Evolutionary conservation across 2,888 invertebrate species (phyloP), one percentile per base, ranked within the genome.

Genomic region (Melanotus villosus): DNA sequence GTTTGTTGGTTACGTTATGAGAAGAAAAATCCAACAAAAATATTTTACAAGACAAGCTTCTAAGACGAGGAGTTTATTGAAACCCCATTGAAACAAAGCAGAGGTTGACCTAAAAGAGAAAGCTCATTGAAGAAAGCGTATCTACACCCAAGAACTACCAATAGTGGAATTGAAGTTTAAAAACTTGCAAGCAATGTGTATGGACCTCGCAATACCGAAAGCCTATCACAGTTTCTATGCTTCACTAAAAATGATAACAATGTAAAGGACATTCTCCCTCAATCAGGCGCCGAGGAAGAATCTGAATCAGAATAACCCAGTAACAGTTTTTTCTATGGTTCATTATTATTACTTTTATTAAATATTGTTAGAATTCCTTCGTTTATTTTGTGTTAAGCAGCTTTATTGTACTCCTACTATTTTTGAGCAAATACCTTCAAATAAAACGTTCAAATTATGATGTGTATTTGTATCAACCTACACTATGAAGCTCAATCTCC

Each of bases 181-280:
- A 18, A 18, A 16, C 2, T 43, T 43, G 10, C 14, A 14, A 16
- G 64, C 34, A 45, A 62, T 65, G 60, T 65, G 66, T 38, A 62
- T 56, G 41, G 66, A 73, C 19, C 45, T 65, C 34, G 71, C 74
- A 32, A 74, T 75, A 59, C 66, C 72, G 26, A 65, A 65, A 70
- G 71, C 65, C 0, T 67, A 73, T 65, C 72, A 68, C 59, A 32
- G 32, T 38, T 73, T 71, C 58, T 73, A 73, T 38, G 0, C 26
- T 10, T 50, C 65, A 19, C 41, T 73, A 26, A 71, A 70, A 68
- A 34, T 2, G 6, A 2, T n/a, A n/a, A n/a, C n/a, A n/a, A n/a
- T n/a, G n/a, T n/a, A 34, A 34, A n/a, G 34, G 34, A 34, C n/a
- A 34, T 2, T 34, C 2, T 34, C 7, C 34, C 34, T 2, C 7